phyloP scores from a whole-genome alignment of 1,140 invertebrate species.

The Drosophila jambulina region DNA sequence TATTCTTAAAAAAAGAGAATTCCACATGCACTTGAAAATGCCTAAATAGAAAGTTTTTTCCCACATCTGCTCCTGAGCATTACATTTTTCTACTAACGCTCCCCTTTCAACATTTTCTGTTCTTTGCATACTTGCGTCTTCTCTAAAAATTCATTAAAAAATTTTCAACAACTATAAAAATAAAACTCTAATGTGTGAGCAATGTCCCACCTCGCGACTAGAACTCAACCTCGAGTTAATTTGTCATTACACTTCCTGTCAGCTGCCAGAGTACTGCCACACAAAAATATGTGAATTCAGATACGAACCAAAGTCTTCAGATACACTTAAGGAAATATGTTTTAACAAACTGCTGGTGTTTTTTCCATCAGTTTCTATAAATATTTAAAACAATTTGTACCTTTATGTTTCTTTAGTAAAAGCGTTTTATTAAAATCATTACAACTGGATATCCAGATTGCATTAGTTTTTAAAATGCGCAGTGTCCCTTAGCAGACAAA shows the following conservation, averaged over 20 bases:
- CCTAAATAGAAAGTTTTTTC: conserved; percentile 48
- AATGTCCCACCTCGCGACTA: conserved; percentile 15
- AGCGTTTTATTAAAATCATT: background rate
- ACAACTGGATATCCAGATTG: conserved; percentile 36
- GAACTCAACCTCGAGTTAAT: conserved; percentile 59
- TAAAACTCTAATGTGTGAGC: conserved; percentile 46
- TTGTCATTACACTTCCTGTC: conserved; percentile 82
- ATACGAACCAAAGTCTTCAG: background rate
- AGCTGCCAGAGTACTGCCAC: conserved; percentile 51
- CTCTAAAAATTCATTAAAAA: conserved; percentile 59
- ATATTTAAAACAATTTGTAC: background rate
- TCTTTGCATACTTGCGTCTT: conserved; percentile 19
- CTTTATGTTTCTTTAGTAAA: background rate
- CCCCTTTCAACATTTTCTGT: conserved; percentile 30
- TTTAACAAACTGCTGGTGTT: background rate
- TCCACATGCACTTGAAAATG: conserved; percentile 44
- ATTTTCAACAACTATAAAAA: conserved; percentile 68
- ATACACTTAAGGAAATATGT: background rate
- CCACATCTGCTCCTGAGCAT: background rate
- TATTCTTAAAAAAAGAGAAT: conserved; percentile 37
- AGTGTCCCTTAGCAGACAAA: conserved; percentile 39
- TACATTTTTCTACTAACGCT: background rate
- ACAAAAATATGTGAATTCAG: background rate
- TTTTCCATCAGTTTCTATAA: background rate
- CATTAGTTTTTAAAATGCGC: conserved; percentile 50